Conservation (phyloP, 2,888 invertebrate genomes). For the Unio pictorum region DNA sequence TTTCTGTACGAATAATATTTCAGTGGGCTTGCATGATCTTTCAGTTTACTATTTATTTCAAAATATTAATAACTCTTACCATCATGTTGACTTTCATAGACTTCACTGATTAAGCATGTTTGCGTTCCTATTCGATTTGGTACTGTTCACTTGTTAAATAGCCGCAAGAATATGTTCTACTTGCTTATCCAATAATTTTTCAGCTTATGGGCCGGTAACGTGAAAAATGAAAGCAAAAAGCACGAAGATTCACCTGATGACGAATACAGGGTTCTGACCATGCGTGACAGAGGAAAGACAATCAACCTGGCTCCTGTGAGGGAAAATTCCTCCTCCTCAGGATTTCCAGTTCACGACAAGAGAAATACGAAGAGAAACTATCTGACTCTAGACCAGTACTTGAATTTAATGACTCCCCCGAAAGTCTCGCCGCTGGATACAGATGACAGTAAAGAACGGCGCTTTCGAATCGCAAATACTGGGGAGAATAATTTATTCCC, state of each 20-base stretch:
- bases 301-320: conserved; percentile 33
- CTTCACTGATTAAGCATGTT: too few relatives aligned
- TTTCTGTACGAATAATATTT: too few relatives aligned
- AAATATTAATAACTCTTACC: too few relatives aligned
- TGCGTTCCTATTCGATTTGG: too few relatives aligned
- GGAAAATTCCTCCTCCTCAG: conserved; percentile 21
- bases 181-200: too few relatives aligned
- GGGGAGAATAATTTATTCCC: conserved; percentile 17
- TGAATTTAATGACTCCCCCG: conserved; percentile 32
- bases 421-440: conserved; percentile 15
- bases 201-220: too few relatives aligned
- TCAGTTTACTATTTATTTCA: too few relatives aligned
- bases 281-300: conserved; percentile 32
- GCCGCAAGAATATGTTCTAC: too few relatives aligned
- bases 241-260: not conserved
- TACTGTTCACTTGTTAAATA: too few relatives aligned
- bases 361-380: conserved; percentile 19
- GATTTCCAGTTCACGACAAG: conserved; percentile 14
- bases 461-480: conserved; percentile 6
- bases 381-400: conserved; percentile 24
- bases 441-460: conserved; percentile 17
- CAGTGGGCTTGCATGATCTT: too few relatives aligned
- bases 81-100: too few relatives aligned
- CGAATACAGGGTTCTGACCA: conserved; percentile 14
- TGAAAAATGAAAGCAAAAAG: too few relatives aligned